Conservation (phyloP, 2,888 invertebrate species). For the Baccha elongata region DNA sequence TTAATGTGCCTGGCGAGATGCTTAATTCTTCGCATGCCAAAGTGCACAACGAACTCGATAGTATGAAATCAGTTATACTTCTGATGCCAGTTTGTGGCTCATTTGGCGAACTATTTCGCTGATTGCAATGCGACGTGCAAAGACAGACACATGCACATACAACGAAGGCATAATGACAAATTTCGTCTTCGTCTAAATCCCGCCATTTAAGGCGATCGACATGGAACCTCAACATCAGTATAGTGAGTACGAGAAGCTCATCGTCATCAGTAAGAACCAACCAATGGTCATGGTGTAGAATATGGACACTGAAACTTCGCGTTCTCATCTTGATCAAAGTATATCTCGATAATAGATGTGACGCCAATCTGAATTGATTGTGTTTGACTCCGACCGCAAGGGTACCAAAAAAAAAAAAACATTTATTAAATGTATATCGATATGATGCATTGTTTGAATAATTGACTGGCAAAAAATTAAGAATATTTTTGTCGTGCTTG, state of each 20-base stretch:
- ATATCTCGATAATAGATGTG: slow-evolving; percentile 49
- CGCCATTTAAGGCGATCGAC: too few relatives aligned
- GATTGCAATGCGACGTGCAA: slow-evolving; percentile 54
- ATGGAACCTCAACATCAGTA: background rate
- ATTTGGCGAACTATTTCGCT: slow-evolving; percentile 59
- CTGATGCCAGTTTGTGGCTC: slow-evolving; percentile 43
- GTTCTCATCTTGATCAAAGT: slow-evolving; percentile 30
- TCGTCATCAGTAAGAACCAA: too few relatives aligned
- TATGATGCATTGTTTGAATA: slow-evolving; percentile 80
- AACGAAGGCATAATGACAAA: slow-evolving; percentile 34
- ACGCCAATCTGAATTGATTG: slow-evolving; percentile 68
- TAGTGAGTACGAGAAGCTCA: too few relatives aligned
- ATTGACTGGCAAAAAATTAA: slow-evolving; percentile 73
- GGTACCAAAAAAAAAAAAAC: slow-evolving; percentile 57
- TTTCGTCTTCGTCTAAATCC: slow-evolving; percentile 1
- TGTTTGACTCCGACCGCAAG: slow-evolving; percentile 56
- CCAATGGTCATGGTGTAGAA: too few relatives aligned
- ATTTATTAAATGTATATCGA: slow-evolving; percentile 82
- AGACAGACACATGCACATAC: slow-evolving; percentile 34
- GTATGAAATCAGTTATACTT: slow-evolving; percentile 69
- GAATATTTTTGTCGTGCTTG: slow-evolving; percentile 60
- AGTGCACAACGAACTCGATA: slow-evolving; percentile 61
- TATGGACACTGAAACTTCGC: slow-evolving; percentile 6
- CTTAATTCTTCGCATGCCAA: slow-evolving; percentile 65
- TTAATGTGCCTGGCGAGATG: slow-evolving; percentile 64